A percentile compares a stretch with the other conserved stretches of the same genome.
These are phyloP conservation scores for Halichoeres trimaculatus DNA, from an alignment of 2,113 vertebrate genomes.

Conservation along the genomic window DNA sequence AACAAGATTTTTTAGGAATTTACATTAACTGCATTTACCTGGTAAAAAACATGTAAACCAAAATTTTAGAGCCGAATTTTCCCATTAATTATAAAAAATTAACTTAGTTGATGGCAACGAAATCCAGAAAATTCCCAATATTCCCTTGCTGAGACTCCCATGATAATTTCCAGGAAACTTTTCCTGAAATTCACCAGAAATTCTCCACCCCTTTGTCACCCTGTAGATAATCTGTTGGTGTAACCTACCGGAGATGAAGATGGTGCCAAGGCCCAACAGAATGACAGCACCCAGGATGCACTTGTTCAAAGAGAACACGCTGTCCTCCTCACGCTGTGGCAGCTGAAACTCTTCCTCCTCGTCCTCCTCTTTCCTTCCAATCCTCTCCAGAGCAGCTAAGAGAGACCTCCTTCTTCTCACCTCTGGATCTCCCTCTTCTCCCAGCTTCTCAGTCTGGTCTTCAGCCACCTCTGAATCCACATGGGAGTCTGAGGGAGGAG, in stretches of 20 bases:
- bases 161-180: too few relatives aligned
- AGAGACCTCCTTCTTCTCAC: constrained; percentile 74
- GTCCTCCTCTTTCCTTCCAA: constrained; percentile 70
- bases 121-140: too few relatives aligned
- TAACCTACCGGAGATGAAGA: constrained; percentile 83
- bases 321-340: constrained; percentile 69
- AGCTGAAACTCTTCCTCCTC: constrained; percentile 74
- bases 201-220: too few relatives aligned
- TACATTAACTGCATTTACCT: too few relatives aligned
- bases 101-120: too few relatives aligned
- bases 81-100: too few relatives aligned
- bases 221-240: constrained; percentile 44
- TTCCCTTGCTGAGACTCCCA: too few relatives aligned
- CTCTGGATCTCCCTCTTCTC: constrained; percentile 53
- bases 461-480: constrained; percentile 36
- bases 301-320: constrained; percentile 82
- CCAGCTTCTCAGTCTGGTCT: constrained; percentile 50
- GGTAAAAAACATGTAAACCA: too few relatives aligned
- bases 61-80: too few relatives aligned
- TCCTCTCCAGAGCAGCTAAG: constrained; percentile 72
- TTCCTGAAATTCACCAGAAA: too few relatives aligned
- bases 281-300: constrained; percentile 87
- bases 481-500: constrained; percentile 37
- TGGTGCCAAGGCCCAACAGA: constrained; percentile 84
- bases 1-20: too few relatives aligned